Evolutionary conservation across 2,797 vertebrate species (phyloP).

Genomic region (Cirrhinus mrigala): DNA sequence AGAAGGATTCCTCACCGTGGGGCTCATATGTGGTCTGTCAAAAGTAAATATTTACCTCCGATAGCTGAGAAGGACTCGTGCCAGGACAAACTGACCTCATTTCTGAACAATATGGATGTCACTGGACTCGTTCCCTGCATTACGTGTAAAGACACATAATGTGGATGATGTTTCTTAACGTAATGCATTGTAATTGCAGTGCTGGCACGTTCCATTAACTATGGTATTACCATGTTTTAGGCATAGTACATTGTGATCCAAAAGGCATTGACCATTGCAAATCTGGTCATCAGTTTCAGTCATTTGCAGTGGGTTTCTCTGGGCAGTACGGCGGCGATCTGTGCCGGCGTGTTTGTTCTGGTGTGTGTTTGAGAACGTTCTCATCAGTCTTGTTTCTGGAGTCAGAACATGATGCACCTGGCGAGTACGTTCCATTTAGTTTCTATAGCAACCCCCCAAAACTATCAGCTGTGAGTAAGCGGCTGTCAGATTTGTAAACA

Average conservation of each 20-base stretch:
- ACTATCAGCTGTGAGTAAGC: neutral
- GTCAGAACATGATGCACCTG: constrained; percentile 35
- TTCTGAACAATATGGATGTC: constrained; percentile 5
- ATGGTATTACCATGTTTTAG: neutral
- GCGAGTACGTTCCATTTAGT: constrained; percentile 9
- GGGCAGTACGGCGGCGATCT: neutral
- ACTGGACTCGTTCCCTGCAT: neutral
- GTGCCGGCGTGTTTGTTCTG: neutral
- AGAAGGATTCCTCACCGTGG: constrained; percentile 16
- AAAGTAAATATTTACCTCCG: constrained; percentile 46
- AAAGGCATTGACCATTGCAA: neutral
- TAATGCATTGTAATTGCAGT: neutral
- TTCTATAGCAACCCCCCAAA: constrained; percentile 36
- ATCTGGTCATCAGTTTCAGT: neutral
- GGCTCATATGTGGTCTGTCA: neutral
- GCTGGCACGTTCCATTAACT: neutral
- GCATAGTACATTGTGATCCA: neutral
- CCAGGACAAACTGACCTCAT: constrained; percentile 19
- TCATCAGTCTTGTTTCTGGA: constrained; percentile 25
- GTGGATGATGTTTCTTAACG: neutral
- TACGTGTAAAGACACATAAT: neutral
- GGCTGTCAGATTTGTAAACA: constrained; percentile 11
- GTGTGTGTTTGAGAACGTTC: neutral
- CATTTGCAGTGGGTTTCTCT: neutral
- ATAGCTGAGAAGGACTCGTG: constrained; percentile 27